Conservation (phyloP, 2,113 vertebrate genomes). For the Puntigrus tetrazona region DNA sequence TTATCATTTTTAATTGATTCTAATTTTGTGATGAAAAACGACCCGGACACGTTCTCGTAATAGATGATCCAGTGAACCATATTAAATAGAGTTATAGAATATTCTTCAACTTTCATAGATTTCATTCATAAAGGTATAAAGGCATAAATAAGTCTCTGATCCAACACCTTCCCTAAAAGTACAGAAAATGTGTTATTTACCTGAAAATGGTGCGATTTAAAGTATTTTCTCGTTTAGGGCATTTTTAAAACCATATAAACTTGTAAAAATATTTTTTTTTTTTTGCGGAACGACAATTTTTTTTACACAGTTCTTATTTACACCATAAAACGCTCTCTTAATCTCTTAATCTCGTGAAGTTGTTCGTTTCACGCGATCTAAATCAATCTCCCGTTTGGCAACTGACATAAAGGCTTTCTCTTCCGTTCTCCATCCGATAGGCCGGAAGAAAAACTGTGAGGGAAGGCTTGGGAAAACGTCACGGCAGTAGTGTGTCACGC, state of each 20-base stretch:
- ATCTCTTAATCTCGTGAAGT: not conserved
- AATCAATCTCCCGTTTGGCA: not conserved
- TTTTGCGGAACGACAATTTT: slow-evolving; percentile 45
- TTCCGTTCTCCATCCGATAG: not conserved
- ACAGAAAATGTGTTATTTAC: not conserved
- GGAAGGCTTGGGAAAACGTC: not conserved
- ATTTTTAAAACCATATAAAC: slow-evolving; percentile 66
- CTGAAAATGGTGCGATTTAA: not conserved
- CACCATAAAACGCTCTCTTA: slow-evolving; percentile 35
- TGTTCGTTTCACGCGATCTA: not conserved
- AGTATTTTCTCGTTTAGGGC: not conserved
- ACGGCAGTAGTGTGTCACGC: not conserved
- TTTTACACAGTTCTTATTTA: slow-evolving; percentile 26
- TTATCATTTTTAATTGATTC: no score
- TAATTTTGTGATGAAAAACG: not conserved
- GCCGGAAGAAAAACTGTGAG: not conserved
- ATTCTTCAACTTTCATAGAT: not conserved
- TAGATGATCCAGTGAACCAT: not conserved
- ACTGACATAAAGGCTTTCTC: not conserved
- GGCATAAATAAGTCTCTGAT: not conserved
- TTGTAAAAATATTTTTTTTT: slow-evolving; percentile 65
- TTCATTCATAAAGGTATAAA: not conserved
- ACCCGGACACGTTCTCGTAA: not conserved
- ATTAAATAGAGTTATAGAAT: not conserved
- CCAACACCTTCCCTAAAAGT: not conserved